A percentile compares a stretch with the other conserved stretches of the same genome.
Conservation (phyloP, 2,797 vertebrate species). For the Betta splendens region DNA sequence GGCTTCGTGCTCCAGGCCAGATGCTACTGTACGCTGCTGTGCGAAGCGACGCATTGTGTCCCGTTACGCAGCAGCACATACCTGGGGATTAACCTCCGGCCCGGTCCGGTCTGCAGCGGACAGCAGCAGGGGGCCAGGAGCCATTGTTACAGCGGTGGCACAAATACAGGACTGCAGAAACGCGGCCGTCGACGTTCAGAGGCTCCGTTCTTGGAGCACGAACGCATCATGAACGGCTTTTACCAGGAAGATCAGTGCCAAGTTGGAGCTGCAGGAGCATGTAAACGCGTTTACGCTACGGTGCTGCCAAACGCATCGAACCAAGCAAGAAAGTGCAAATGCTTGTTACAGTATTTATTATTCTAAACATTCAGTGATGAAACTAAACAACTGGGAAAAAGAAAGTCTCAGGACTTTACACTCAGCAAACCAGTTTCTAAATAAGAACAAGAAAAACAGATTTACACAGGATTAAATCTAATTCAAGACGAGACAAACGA, state of each 20-base stretch:
- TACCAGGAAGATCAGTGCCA: background rate
- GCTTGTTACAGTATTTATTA: too few species aligned
- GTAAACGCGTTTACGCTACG: background rate
- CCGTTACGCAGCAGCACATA: conserved; percentile 74
- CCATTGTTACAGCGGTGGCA: conserved; percentile 68
- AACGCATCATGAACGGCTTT: background rate
- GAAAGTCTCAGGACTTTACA: too few species aligned
- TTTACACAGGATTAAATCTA: too few species aligned
- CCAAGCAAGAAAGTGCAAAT: background rate
- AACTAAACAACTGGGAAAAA: conserved; percentile 17
- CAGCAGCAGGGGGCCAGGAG: conserved; percentile 62
- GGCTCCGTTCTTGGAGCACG: background rate
- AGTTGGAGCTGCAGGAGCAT: background rate
- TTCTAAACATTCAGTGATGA: too few species aligned
- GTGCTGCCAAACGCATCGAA: background rate
- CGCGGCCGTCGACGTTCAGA: conserved; percentile 2
- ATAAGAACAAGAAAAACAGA: too few species aligned
- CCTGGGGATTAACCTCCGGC: conserved; percentile 73
- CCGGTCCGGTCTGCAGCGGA: conserved; percentile 57
- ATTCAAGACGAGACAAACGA: conserved; percentile 23
- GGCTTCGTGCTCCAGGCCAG: background rate
- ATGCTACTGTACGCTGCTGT: conserved; percentile 13
- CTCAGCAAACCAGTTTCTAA: too few species aligned
- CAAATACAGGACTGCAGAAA: conserved; percentile 28
- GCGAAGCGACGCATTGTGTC: conserved; percentile 50